These are phyloP conservation scores for Rambutsinella grinnellia DNA, from an alignment of 2,888 invertebrate species.

Conservation along the genomic window DNA sequence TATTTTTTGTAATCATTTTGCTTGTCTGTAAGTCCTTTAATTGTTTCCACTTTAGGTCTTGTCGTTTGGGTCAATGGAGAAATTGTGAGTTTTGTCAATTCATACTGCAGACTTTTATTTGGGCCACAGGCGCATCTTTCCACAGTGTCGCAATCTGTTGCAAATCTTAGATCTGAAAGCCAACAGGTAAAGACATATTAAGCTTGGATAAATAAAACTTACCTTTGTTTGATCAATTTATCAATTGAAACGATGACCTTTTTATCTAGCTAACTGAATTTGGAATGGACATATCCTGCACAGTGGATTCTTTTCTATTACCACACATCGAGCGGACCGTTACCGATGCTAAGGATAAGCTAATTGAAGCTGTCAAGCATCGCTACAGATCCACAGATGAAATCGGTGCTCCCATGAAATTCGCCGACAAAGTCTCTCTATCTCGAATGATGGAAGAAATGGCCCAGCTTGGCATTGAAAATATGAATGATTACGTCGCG, in stretches of 20 bases:
- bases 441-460: constrained; percentile 80
- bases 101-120: constrained; percentile 89
- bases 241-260: constrained; percentile 12
- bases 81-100: constrained; percentile 82
- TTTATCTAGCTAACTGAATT: constrained; percentile 72
- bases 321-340: constrained; percentile 82
- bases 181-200: constrained; percentile 71
- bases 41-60: constrained; percentile 75
- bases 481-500: constrained; percentile 71
- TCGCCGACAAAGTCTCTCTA: constrained; percentile 80
- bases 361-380: constrained; percentile 84
- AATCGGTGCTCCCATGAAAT: constrained; percentile 86
- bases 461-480: constrained; percentile 77
- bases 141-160: constrained; percentile 87
- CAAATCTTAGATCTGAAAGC: constrained; percentile 83
- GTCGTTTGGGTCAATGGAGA: constrained; percentile 93
- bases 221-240: neutral
- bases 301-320: constrained; percentile 87
- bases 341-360: constrained; percentile 83
- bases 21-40: neutral
- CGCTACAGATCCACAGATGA: constrained; percentile 79
- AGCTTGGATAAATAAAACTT: neutral
- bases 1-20: neutral
- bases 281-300: constrained; percentile 93
- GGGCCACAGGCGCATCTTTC: constrained; percentile 89